phyloP scores from a whole-genome alignment of 2,113 vertebrate genomes.

The Myiopsitta monachus region DNA sequence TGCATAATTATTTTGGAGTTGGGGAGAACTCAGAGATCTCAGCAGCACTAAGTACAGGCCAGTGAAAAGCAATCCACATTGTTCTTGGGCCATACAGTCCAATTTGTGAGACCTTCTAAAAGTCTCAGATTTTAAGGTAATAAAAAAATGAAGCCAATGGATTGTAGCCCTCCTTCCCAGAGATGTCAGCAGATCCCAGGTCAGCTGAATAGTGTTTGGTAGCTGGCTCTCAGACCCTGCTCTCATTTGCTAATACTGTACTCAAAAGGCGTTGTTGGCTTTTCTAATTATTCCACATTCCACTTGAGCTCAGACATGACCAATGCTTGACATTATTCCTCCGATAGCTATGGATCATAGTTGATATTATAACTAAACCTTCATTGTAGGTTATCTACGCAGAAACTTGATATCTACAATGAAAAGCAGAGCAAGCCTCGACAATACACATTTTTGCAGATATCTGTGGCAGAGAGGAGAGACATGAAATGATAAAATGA shows the following conservation, averaged over 20 bases:
- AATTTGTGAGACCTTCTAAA: not conserved
- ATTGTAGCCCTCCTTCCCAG: not conserved
- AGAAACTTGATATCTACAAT: not conserved
- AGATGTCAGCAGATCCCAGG: not conserved
- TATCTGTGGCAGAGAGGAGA: not conserved
- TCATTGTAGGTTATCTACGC: not conserved
- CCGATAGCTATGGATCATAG: not conserved
- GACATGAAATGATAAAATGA: not conserved
- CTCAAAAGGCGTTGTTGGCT: rapidly evolving
- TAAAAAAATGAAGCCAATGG: not conserved
- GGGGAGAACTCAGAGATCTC: not conserved
- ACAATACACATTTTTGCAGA: not conserved
- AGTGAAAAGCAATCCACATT: not conserved
- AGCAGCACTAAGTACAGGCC: not conserved
- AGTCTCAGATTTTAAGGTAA: not conserved
- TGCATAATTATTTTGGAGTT: not conserved
- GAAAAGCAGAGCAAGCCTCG: not conserved
- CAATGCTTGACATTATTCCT: not conserved
- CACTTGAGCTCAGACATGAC: not conserved
- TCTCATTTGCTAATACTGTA: not conserved
- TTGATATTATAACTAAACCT: not conserved
- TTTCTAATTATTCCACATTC: not conserved
- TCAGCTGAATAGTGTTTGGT: not conserved
- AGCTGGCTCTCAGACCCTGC: not conserved
- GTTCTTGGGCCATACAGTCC: not conserved